A percentile compares a stretch with the other conserved stretches of the same genome.
phyloP scores from a whole-genome alignment of 2,888 invertebrate genomes.

The Ophioninae sp. region DNA sequence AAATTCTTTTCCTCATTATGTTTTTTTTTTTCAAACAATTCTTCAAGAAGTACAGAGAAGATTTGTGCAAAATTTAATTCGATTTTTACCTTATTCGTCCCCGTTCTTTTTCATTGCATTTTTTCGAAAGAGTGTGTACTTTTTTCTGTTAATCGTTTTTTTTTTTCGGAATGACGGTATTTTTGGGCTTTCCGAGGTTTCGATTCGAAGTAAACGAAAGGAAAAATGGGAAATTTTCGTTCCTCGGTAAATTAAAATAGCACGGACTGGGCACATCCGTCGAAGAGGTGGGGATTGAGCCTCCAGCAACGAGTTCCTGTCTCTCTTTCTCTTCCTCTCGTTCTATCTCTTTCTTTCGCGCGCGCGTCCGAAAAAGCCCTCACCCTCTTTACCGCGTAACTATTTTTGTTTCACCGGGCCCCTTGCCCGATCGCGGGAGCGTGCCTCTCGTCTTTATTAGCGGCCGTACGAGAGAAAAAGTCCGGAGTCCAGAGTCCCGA shows the following conservation, averaged over 20 bases:
- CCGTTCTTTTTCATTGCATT: no score
- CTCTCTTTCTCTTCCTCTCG: not conserved
- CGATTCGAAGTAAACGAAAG: slow-evolving; percentile 2
- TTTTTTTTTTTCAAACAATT: no score
- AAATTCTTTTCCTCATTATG: no score
- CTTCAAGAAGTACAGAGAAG: no score
- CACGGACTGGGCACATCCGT: slow-evolving; percentile 57
- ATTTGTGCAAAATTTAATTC: no score
- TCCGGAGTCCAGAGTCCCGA: slow-evolving; percentile 31
- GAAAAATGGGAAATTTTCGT: slow-evolving; percentile 23
- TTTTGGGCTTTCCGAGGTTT: not conserved
- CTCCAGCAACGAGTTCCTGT: not conserved
- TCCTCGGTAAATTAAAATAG: slow-evolving; percentile 70
- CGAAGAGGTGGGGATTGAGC: slow-evolving; percentile 16
- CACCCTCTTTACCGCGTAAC: slow-evolving; percentile 62
- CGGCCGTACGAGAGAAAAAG: slow-evolving; percentile 14
- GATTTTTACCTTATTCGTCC: no score
- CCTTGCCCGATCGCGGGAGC: slow-evolving; percentile 32
- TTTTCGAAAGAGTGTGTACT: no score
- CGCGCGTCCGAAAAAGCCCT: slow-evolving; percentile 30
- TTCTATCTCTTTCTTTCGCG: not conserved
- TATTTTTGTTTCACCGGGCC: slow-evolving; percentile 71
- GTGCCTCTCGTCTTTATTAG: slow-evolving; percentile 33
- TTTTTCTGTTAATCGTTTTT: no score
- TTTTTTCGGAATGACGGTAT: not conserved